A percentile compares a stretch with the other conserved stretches of the same genome.
These are phyloP conservation scores for Leptinotarsa undecemlineata DNA, from an alignment of 1,140 invertebrate genomes.

Conservation along the genomic window DNA sequence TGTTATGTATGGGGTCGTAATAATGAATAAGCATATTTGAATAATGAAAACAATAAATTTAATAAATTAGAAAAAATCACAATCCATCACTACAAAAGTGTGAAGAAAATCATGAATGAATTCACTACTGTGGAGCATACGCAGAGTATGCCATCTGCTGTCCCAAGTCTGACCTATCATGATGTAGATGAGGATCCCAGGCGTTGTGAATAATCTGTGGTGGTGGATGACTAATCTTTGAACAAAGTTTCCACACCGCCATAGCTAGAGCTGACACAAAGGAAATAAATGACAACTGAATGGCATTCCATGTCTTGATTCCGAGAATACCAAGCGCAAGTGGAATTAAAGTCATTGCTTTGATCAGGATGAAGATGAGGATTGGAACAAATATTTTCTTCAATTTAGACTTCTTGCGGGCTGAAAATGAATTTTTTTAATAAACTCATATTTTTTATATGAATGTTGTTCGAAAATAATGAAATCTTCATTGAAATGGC, in stretches of 20 bases:
- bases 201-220: constrained; percentile 59
- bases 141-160: constrained; percentile 74
- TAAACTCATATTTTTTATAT: no score
- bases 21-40: no score
- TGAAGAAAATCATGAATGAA: no score
- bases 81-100: no score
- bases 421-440: constrained; percentile 54
- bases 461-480: no score
- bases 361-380: constrained; percentile 78
- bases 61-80: no score
- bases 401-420: constrained; percentile 73
- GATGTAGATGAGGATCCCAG: constrained; percentile 54
- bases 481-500: no score
- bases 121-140: constrained; percentile 56
- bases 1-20: no score
- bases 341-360: constrained; percentile 81
- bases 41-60: no score
- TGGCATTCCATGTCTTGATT: constrained; percentile 83
- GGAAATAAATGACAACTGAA: constrained; percentile 83
- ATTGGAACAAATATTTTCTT: constrained; percentile 84
- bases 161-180: constrained; percentile 58
- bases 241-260: constrained; percentile 83
- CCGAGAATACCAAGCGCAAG: constrained; percentile 80
- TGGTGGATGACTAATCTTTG: constrained; percentile 77
- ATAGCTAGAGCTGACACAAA: constrained; percentile 80